Evolutionary conservation across 2,113 vertebrate genomes (phyloP).

Genomic region (Daubentonia madagascariensis): DNA sequence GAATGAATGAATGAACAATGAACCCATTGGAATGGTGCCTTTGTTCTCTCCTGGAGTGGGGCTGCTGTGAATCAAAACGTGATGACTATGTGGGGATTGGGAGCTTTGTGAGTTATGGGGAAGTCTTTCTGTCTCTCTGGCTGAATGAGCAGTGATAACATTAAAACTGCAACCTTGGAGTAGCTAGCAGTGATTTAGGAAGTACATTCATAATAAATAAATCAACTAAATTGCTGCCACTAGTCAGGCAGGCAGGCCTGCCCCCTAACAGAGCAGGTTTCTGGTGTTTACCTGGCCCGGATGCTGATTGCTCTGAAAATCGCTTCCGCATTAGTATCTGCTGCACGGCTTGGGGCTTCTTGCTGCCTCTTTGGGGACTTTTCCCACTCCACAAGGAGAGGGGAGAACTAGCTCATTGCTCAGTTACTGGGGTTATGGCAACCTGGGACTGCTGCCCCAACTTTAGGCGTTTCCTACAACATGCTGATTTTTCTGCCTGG

Average conservation of each 20-base stretch:
- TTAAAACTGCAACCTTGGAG: slow-evolving; percentile 52
- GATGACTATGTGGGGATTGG: neutral
- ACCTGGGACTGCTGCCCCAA: too few species aligned
- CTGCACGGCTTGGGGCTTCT: neutral
- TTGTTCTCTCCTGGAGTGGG: neutral
- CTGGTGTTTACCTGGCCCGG: neutral
- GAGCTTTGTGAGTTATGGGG: slow-evolving; percentile 53
- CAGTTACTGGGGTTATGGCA: neutral
- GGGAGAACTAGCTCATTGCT: neutral
- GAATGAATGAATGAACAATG: neutral
- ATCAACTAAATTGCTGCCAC: slow-evolving; percentile 54
- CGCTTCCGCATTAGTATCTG: neutral
- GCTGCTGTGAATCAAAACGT: neutral
- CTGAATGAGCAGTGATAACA: slow-evolving; percentile 60
- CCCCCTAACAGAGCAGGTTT: neutral
- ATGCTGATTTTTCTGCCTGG: neutral
- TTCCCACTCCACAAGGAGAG: neutral
- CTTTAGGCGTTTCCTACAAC: neutral
- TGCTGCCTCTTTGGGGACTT: neutral
- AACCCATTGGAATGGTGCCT: neutral
- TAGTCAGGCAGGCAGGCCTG: neutral
- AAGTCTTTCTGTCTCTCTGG: slow-evolving; percentile 48
- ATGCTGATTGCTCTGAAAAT: neutral
- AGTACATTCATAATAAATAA: slow-evolving; percentile 54
- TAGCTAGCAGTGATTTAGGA: slow-evolving; percentile 51